Evolutionary conservation across 2,113 vertebrate genomes (phyloP), one percentile per base, ranked within the genome.

Genomic region (Sebastes schlegelii): DNA sequence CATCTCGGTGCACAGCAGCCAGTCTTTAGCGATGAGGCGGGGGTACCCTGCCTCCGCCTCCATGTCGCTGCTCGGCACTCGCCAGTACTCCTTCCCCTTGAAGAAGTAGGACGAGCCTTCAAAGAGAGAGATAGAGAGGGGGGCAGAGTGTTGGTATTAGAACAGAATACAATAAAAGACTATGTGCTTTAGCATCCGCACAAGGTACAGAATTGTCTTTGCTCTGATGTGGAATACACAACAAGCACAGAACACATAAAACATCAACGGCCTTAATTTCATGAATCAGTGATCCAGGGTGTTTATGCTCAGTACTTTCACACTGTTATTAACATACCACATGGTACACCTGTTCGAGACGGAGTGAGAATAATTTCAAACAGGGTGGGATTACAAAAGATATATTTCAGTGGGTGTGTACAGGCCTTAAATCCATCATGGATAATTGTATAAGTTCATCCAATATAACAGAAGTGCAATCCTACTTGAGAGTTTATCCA

Each of bases 41-140:
- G 98, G 98, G 77, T 95, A 98, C 0, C 96, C 96, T 0, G 94
- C 91, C 45, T 97, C 97, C 1, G 77, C 96, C 86, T 98, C 97
- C 95, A 96, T 94, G 68, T 96, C 96, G 0, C 96, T 96, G 86
- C 96, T 96, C 19, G 91, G 87, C 71, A 99, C 96, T 19, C 97
- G 97, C 98, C 98, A 99, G 94, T 99, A 99, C 67, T 99, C 96
- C 82, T 95, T 96, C 80, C 97, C 98, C 16, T 96, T 97, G 91
- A 99, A 99, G 93, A 99, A 99, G 91, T 99, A 99, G 51, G 96
- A 96, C 0, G 97, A 96, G 34, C 98, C 98, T 99, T 92, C 6
- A 2, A 34, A 21, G 34, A 21, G 40, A 72, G 40, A 42, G 21
- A 34, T 2, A 77, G 70, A 80, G n/a, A 66, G 80, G 71, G 83